Conservation (phyloP, 2,797 vertebrate species). For the Columba guinea region DNA sequence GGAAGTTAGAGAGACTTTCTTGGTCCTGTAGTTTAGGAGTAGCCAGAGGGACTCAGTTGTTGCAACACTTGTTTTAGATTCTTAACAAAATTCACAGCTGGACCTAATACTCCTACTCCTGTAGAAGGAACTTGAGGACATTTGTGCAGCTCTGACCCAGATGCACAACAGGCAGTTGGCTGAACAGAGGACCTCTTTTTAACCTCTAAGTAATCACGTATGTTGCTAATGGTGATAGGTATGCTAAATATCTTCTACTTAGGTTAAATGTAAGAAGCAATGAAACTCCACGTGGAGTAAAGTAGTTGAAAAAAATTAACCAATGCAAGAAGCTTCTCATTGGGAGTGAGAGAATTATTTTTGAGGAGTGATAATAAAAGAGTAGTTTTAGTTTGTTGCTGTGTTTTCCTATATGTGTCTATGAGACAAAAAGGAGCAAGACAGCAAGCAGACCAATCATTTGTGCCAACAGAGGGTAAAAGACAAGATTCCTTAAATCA, state of each 20-base stretch:
- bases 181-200: neutral
- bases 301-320: neutral
- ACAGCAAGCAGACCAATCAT: neutral
- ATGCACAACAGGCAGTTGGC: neutral
- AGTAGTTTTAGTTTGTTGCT: neutral
- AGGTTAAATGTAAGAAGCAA: neutral
- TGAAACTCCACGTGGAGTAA: neutral
- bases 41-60: neutral
- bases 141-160: neutral
- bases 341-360: neutral
- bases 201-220: neutral
- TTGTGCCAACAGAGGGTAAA: neutral
- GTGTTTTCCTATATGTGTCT: neutral
- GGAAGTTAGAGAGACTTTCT: neutral
- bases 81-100: neutral
- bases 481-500: neutral
- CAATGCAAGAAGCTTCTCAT: neutral
- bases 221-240: neutral
- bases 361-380: neutral
- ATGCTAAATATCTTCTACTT: neutral
- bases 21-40: neutral
- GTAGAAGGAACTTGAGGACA: neutral
- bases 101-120: neutral
- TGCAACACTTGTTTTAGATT: neutral
- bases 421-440: neutral